Evolutionary conservation across 1,140 invertebrate species (phyloP), one percentile per base, ranked within the genome.

Genomic region (Drosophila lowei): DNA sequence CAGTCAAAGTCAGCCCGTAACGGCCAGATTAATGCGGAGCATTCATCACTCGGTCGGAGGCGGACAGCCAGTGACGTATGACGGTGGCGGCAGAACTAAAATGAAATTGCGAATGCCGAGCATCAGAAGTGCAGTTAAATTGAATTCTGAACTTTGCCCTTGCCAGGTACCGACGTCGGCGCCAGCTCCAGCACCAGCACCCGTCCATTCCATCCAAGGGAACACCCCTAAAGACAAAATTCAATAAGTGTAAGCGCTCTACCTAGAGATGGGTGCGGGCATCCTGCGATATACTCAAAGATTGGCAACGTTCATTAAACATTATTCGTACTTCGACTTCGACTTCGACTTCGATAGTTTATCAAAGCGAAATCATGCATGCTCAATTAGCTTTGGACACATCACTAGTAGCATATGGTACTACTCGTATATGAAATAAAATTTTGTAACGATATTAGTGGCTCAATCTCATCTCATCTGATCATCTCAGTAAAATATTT

Each of bases 21-120:
- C 74, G 62, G 63, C 28, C 74, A 74, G 71, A 74, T 77, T 77
- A 77, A 77, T 77, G 71, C 60, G 49, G 21, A 47, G 46, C 74
- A 77, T 77, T 74, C 74, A 77, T 77, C 74, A 77, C 59, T 21
- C 56, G 42, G 63, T 62, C 44, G 49, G n/a, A 59, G 28, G 44
- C 11, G 23, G 28, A 59, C 56, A 48, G 44, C 43, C 38, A 50
- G 38, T 68, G 70, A 68, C 58, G 59, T 43, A 67, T 50, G 59
- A 48, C 38, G 23, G 11, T 11, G 44, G 58, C 55, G 38, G 41
- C 11, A 13, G 34, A 38, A 48, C 47, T 60, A 30, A 72, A 56
- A 25, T 56, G 53, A 56, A 56, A 41, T 56, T 13, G 53, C 21
- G 41, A 42, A 18, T 58, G 43, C 38, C 30, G 7, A 48, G 56